Conservation (phyloP, 2,113 vertebrate species). For the Pipa parva region DNA sequence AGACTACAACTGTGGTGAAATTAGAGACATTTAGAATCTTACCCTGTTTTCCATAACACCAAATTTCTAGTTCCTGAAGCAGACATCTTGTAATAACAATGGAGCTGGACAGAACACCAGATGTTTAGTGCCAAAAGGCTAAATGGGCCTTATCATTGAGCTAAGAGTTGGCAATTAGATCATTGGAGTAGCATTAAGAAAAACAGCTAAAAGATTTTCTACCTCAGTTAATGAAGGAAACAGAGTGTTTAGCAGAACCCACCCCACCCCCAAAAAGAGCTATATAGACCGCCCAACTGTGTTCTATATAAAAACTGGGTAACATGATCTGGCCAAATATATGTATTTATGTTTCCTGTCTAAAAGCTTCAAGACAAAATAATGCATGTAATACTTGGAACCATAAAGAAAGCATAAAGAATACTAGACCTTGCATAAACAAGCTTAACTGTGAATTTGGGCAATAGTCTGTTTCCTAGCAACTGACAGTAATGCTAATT, state of each 20-base stretch:
- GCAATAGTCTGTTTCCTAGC: conserved; percentile 26
- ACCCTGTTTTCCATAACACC: conserved; percentile 4
- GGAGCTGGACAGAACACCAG: conserved; percentile 52
- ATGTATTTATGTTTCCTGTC: neutral
- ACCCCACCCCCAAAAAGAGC: neutral
- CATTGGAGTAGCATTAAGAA: conserved; percentile 58
- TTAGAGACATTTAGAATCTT: neutral
- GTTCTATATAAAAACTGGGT: no score
- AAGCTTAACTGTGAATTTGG: conserved; percentile 19
- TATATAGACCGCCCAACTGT: neutral
- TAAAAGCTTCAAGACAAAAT: neutral
- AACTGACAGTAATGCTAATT: conserved; percentile 10
- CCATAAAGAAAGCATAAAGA: conserved; percentile 1
- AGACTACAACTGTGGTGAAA: conserved; percentile 9
- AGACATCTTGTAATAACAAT: conserved; percentile 30
- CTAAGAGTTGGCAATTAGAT: conserved; percentile 63
- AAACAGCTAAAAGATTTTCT: conserved; percentile 55
- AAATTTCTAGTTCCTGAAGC: conserved; percentile 27
- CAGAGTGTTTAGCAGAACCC: conserved; percentile 20
- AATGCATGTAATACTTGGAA: neutral
- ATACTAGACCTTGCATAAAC: conserved; percentile 21
- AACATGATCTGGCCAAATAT: neutral
- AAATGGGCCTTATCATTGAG: conserved; percentile 57
- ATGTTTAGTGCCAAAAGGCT: conserved; percentile 55
- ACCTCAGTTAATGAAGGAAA: conserved; percentile 55